Evolutionary conservation across 2,888 invertebrate species (phyloP), one percentile per base, ranked within the genome.

Genomic region (Eupithecia vulgata): DNA sequence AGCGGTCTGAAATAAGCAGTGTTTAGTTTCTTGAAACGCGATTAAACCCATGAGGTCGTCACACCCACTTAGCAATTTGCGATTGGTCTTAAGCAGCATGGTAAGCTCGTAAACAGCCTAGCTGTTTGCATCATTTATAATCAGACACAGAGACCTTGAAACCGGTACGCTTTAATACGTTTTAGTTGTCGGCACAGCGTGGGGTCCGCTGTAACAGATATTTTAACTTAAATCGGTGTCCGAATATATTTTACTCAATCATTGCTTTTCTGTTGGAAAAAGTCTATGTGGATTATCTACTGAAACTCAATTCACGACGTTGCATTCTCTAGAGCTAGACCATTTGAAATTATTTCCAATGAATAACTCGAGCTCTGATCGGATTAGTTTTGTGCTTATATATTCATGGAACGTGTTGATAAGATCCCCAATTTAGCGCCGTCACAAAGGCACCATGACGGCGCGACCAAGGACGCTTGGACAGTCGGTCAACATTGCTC

Each of bases 401-500:
- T 73, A 77, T 78, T 75, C 74, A 72, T 74, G 73, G 73, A 78
- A 72, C 74, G 68, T 48, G 77, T 75, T 61, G 76, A 77, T 78
- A 77, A 73, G 69, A 76, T 77, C 77, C 77, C 73, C 70, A 71
- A 79, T 74, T 80, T 75, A 74, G 74, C 70, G 76, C 71, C 82
- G 81, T 82, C 80, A 81, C 80, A 84, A 81, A 80, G 68, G 76
- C 81, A 79, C 80, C 81, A 21, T 25, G 65, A 82, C 78, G 68
- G 74, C 79, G 76, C 76, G 76, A 78, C 84, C 87, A 88, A 89
- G 89, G 89, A 86, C 88, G 83, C 77, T 77, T 76, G 81, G 80
- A 82, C 82, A 82, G 82, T 40, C 81, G 81, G 84, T 85, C 88
- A 87, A 89, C 90, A 88, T 88, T 89, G 88, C 89, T 87, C 85